Evolutionary conservation across 2,797 vertebrate genomes (phyloP).

Genomic region (Dicrostonyx torquatus): DNA sequence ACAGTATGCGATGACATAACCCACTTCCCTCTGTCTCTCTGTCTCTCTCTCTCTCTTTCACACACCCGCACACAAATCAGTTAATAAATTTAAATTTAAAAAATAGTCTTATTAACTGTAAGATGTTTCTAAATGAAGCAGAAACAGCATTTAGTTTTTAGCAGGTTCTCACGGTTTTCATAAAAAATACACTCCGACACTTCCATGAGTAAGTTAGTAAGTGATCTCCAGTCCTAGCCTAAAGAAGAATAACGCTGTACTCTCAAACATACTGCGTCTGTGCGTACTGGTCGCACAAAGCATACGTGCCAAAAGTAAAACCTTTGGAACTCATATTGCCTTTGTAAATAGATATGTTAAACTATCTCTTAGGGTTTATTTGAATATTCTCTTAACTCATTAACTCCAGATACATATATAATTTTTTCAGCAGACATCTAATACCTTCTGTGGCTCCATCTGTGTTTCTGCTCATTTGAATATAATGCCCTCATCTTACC

Average conservation of each 20-base stretch:
- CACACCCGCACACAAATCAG: not conserved
- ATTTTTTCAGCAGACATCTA: not conserved
- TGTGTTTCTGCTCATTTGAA: not conserved
- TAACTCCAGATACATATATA: not conserved
- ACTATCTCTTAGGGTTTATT: not conserved
- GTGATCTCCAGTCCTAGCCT: not conserved
- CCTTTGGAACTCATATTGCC: not conserved
- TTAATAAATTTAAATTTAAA: not conserved
- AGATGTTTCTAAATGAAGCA: not conserved
- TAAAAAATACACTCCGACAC: not conserved
- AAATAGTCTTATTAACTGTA: not conserved
- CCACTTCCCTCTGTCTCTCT: not conserved
- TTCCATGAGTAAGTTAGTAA: not conserved
- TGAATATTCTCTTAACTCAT: not conserved
- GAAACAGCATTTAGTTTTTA: not conserved
- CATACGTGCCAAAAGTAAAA: not conserved
- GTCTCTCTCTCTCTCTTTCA: too few relatives aligned
- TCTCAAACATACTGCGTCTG: not conserved
- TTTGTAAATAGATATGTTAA: constrained; percentile 1
- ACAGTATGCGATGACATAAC: too few relatives aligned
- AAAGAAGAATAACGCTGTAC: not conserved
- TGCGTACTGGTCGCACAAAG: not conserved
- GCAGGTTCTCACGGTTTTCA: not conserved
- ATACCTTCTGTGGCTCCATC: not conserved
- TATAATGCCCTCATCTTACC: not conserved